These are phyloP conservation scores for Lethenteron camtschaticum DNA, from an alignment of 2,113 vertebrate genomes.

Conservation along the genomic window DNA sequence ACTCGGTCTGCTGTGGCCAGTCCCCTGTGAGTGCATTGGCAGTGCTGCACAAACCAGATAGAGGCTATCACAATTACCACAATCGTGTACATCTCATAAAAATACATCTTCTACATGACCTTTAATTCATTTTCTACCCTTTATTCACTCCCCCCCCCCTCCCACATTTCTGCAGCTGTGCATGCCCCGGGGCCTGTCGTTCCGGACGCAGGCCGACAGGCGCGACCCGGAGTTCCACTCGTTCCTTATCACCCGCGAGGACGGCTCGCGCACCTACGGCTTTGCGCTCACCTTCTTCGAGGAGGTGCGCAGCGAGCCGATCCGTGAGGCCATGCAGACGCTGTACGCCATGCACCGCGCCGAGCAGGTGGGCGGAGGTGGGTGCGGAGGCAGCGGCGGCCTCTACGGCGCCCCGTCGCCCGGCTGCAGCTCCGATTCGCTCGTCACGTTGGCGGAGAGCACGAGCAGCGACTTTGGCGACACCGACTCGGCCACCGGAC, in stretches of 20 bases:
- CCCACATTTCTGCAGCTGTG: slow-evolving; percentile 42
- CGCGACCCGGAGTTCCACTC: slow-evolving; percentile 83
- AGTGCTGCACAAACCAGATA: too few species aligned
- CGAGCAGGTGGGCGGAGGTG: slow-evolving; percentile 24
- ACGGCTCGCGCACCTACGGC: slow-evolving; percentile 87
- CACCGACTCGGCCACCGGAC: slow-evolving; percentile 18
- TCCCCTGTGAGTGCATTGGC: too few species aligned
- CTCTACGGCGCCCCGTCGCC: slow-evolving; percentile 1
- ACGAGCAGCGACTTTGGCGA: slow-evolving; percentile 33
- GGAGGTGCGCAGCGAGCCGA: slow-evolving; percentile 96
- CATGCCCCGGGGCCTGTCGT: slow-evolving; percentile 90
- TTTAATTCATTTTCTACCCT: too few species aligned
- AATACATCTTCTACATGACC: too few species aligned
- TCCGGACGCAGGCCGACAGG: slow-evolving; percentile 72
- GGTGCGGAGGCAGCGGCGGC: not conserved
- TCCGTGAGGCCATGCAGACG: slow-evolving; percentile 98
- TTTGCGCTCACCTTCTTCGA: slow-evolving; percentile 95
- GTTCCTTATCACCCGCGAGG: slow-evolving; percentile 93
- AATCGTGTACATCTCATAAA: too few species aligned
- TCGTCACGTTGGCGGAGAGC: slow-evolving; percentile 14
- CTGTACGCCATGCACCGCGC: slow-evolving; percentile 98
- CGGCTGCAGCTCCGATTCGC: not conserved
- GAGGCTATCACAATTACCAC: too few species aligned
- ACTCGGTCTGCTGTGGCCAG: too few species aligned
- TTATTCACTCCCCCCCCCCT: not conserved